Evolutionary conservation across 2,797 vertebrate species (phyloP), one percentile per base, ranked within the genome.

Genomic region (Sebastes miniatus): DNA sequence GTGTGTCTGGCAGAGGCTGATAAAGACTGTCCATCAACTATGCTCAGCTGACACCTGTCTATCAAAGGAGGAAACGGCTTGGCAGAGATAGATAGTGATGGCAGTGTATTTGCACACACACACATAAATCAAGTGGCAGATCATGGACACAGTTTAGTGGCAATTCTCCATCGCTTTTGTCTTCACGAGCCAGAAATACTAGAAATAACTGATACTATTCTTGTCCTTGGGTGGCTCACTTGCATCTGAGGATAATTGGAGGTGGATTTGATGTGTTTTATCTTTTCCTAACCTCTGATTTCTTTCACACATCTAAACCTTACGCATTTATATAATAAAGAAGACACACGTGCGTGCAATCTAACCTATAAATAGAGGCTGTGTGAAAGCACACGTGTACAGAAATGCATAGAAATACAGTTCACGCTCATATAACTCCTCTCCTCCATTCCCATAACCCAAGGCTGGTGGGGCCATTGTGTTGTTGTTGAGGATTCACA

Each of bases 401-500:
- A 67, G 47, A 79, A 39, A 32, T 73, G 58, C 76, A 84, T 84
- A 76, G 61, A 90, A 87, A 87, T 81, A 73, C 70, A 84, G 73
- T 79, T 91, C 75, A 79, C 9, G 29, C 76, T 83, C 8, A 22
- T 89, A 66, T 88, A 88, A 68, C 78, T 88, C 64, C 29, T 81
- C 62, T 80, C 79, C 84, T 91, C 76, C 87, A 88, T 93, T 93
- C 93, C 92, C 93, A 93, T 92, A 92, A 93, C 92, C 93, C 87
- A 76, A 75, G 89, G 88, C 90, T 88, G 90, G 80, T 80, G 83
- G 87, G 93, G 92, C 89, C 90, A 89, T 90, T 93, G 93, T 93
- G 89, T 87, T 93, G 87, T 94, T 89, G 91, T 91, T 89, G 90
- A 92, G 89, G 90, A 93, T 95, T 94, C 94, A 93, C 94, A 94